These are phyloP conservation scores for Bicyclus anynana DNA, from an alignment of 1,140 invertebrate genomes.

Conservation along the genomic window DNA sequence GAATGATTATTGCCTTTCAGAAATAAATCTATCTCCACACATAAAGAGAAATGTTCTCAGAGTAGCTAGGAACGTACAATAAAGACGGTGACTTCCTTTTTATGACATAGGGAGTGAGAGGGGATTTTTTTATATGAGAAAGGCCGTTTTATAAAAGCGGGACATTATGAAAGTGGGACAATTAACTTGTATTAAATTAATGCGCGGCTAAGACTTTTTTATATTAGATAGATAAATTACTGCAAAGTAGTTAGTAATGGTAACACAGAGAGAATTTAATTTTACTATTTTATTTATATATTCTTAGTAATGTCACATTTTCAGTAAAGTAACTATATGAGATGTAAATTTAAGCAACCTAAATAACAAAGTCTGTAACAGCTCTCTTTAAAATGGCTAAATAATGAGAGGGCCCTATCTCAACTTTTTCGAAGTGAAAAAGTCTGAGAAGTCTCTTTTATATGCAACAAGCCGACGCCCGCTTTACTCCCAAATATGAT, in stretches of 20 bases:
- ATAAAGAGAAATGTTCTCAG: constrained; percentile 5
- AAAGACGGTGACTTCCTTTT: neutral
- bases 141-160: neutral
- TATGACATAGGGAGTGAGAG: neutral
- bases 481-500: too few relatives aligned
- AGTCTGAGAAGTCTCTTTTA: constrained; percentile 5
- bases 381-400: neutral
- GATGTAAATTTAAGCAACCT: too few relatives aligned
- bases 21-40: constrained; percentile 5
- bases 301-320: too few relatives aligned
- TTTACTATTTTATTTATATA: too few relatives aligned
- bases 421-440: constrained; percentile 1
- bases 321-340: too few relatives aligned
- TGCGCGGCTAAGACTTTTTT: too few relatives aligned
- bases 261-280: too few relatives aligned
- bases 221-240: too few relatives aligned
- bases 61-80: constrained; percentile 1
- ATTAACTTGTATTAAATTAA: too few relatives aligned
- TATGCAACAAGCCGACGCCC: too few relatives aligned
- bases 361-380: neutral
- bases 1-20: constrained; percentile 14
- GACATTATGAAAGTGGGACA: neutral
- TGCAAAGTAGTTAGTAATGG: too few relatives aligned
- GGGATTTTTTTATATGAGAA: neutral
- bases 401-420: neutral